These are phyloP conservation scores for Clarias pachynema DNA, from an alignment of 2,797 vertebrate species.

Conservation along the genomic window DNA sequence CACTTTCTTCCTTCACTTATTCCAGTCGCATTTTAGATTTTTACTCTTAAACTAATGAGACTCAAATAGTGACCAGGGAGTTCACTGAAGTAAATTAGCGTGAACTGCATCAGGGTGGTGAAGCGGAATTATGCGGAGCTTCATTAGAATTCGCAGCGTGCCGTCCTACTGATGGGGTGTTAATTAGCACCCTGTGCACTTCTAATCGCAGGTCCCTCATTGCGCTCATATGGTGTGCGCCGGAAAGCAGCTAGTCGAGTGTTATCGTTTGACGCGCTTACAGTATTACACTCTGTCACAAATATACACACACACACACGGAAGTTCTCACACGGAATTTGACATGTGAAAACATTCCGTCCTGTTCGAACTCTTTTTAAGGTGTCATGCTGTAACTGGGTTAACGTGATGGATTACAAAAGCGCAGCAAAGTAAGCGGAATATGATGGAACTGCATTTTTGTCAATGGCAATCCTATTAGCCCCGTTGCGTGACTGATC, in stretches of 20 bases:
- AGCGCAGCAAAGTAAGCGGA: constrained; percentile 20
- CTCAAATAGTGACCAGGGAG: not conserved
- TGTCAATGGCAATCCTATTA: constrained; percentile 36
- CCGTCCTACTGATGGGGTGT: constrained; percentile 28
- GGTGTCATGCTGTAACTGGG: not conserved
- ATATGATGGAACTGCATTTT: constrained; percentile 22
- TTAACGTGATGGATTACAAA: constrained; percentile 30
- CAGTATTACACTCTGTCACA: not conserved
- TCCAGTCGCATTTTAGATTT: not conserved
- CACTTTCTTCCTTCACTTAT: not conserved
- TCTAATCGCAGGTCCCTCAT: constrained; percentile 41
- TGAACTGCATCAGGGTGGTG: not conserved
- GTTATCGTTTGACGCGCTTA: not conserved
- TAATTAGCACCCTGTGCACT: constrained; percentile 41
- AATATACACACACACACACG: not conserved
- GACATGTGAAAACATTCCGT: constrained; percentile 11
- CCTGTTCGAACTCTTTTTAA: not conserved
- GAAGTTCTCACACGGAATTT: not conserved
- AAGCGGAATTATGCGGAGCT: constrained; percentile 5
- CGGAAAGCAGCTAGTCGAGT: constrained; percentile 14
- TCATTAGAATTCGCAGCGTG: constrained; percentile 29
- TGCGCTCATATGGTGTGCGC: not conserved
- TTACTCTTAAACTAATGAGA: not conserved
- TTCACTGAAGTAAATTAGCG: constrained; percentile 16
- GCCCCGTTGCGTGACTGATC: constrained; percentile 17